Percentiles rank a stretch among this genome's conserved stretches.
Evolutionary conservation across 2,113 vertebrate genomes (phyloP).

Genomic region (Brachypteracias leptosomus): DNA sequence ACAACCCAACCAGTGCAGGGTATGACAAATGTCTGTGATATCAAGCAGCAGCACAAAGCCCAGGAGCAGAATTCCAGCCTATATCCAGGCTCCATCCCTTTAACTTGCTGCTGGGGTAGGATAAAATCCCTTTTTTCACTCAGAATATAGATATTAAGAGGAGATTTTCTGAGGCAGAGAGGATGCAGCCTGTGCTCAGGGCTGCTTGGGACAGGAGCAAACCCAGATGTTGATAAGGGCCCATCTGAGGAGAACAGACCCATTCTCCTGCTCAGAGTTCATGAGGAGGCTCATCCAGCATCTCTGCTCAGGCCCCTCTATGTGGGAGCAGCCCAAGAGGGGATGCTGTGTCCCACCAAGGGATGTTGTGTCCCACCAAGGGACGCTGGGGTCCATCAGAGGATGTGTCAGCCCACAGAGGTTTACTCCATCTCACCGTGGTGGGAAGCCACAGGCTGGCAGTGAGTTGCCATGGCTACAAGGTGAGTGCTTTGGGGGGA

Average conservation of each 20-base stretch:
- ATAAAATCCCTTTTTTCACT: not conserved
- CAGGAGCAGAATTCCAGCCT: not conserved
- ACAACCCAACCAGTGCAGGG: not conserved
- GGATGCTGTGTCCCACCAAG: too few species aligned
- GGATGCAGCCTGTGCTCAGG: not conserved
- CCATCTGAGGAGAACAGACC: not conserved
- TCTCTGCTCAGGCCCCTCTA: fast-evolving
- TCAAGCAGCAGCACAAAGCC: not conserved
- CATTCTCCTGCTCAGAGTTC: not conserved
- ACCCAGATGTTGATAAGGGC: not conserved
- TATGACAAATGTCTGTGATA: not conserved
- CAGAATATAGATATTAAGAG: not conserved
- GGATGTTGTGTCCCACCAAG: too few species aligned
- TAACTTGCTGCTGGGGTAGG: not conserved
- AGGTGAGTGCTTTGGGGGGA: slow-evolving; percentile 52
- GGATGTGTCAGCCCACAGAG: fast-evolving
- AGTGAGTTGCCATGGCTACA: slow-evolving; percentile 70
- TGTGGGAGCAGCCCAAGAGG: fast-evolving
- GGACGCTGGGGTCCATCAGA: too few species aligned
- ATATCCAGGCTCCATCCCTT: not conserved
- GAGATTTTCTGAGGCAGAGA: not conserved
- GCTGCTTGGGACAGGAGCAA: slow-evolving; percentile 1
- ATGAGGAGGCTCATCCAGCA: not conserved
- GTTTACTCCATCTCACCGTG: not conserved
- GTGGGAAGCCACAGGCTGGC: slow-evolving; percentile 27